These are phyloP conservation scores for Tympanuchus pallidicinctus DNA, from an alignment of 2,113 vertebrate genomes.

Conservation along the genomic window DNA sequence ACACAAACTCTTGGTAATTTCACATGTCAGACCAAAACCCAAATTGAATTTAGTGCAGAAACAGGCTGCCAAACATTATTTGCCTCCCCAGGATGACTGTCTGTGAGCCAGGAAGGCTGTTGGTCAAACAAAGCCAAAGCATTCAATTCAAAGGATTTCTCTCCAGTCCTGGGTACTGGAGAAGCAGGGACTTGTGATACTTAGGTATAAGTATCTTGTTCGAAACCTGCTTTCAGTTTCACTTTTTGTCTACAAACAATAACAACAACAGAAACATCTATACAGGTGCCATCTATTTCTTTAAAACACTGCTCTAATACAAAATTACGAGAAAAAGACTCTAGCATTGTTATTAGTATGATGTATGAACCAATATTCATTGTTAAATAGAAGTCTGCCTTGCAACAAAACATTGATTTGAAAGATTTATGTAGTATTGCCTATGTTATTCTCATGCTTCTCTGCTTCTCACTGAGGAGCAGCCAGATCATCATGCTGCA, in stretches of 20 bases:
- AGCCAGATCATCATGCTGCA: neutral
- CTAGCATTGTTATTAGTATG: neutral
- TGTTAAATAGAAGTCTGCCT: neutral
- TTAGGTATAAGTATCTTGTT: neutral
- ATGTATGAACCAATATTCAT: neutral
- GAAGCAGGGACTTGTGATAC: neutral
- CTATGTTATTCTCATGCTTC: neutral
- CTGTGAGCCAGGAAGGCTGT: neutral
- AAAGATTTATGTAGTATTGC: neutral
- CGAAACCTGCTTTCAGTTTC: neutral
- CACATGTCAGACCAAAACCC: neutral
- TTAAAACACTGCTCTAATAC: neutral
- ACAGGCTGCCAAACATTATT: neutral
- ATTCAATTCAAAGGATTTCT: neutral
- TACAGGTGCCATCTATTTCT: neutral
- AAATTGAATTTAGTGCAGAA: constrained; percentile 13
- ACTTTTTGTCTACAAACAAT: neutral
- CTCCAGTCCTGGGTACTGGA: neutral
- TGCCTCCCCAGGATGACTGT: neutral
- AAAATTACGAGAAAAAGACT: neutral
- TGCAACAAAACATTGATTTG: neutral
- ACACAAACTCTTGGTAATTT: neutral
- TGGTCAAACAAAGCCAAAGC: neutral
- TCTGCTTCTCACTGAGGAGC: neutral
- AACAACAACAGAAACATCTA: neutral